phyloP scores from a whole-genome alignment of 2,113 vertebrate species.

The Trochalopteron elliotii region DNA sequence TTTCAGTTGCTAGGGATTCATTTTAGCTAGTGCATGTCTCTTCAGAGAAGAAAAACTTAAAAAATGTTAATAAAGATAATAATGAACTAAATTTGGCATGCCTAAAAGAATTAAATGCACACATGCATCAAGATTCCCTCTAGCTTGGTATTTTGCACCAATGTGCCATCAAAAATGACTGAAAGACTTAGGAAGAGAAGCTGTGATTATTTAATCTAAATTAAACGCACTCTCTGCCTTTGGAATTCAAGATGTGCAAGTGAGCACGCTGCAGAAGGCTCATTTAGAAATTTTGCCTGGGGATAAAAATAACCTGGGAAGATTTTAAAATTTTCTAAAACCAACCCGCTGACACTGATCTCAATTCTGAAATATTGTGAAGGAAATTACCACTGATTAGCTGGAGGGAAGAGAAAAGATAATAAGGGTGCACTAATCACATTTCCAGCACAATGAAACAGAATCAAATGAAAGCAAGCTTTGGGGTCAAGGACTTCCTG shows the following conservation, averaged over 20 bases:
- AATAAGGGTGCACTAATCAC: slow-evolving; percentile 24
- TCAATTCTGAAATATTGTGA: slow-evolving; percentile 49
- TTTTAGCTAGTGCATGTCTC: neutral
- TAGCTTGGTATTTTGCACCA: slow-evolving; percentile 25
- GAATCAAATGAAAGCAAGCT: neutral
- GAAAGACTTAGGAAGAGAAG: neutral
- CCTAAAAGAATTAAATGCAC: slow-evolving; percentile 27
- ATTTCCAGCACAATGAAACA: slow-evolving; percentile 3
- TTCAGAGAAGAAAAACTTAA: neutral
- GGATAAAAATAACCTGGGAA: slow-evolving; percentile 52
- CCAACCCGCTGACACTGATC: slow-evolving; percentile 41
- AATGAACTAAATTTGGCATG: slow-evolving; percentile 25
- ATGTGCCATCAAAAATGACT: neutral
- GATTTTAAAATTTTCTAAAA: slow-evolving; percentile 49
- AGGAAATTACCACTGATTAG: slow-evolving; percentile 47
- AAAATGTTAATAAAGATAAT: slow-evolving; percentile 26
- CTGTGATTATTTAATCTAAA: slow-evolving; percentile 21
- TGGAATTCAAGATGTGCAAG: neutral
- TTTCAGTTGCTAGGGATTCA: slow-evolving; percentile 25
- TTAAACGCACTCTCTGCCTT: neutral
- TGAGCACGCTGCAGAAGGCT: neutral
- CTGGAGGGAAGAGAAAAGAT: slow-evolving; percentile 8
- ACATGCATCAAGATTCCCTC: neutral
- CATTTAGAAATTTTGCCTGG: slow-evolving; percentile 20
- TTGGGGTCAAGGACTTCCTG: slow-evolving; percentile 6